phyloP scores from a whole-genome alignment of 1,140 invertebrate species.

The Homalodisca vitripennis region DNA sequence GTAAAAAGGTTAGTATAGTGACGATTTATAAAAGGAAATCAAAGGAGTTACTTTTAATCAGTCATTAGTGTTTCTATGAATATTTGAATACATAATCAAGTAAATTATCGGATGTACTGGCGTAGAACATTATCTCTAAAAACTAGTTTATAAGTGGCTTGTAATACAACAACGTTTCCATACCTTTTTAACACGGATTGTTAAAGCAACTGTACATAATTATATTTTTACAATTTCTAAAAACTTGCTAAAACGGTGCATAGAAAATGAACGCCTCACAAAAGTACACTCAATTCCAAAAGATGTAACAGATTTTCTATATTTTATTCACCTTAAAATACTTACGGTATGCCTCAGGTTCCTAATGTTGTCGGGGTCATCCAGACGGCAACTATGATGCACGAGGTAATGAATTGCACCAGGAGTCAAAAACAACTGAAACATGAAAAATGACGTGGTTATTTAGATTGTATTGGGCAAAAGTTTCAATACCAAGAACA shows the following conservation, averaged over 20 bases:
- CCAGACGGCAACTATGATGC: conserved; percentile 28
- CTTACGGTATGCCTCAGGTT: conserved; percentile 9
- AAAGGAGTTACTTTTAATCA: too few relatives aligned
- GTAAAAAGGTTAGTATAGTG: too few relatives aligned
- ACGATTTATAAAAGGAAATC: too few relatives aligned
- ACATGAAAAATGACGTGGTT: too few relatives aligned
- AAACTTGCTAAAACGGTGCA: neutral
- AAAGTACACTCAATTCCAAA: neutral
- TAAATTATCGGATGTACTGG: too few relatives aligned
- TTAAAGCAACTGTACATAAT: neutral
- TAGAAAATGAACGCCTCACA: neutral
- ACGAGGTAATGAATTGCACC: conserved; percentile 24
- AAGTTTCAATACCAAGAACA: too few relatives aligned
- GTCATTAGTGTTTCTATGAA: too few relatives aligned
- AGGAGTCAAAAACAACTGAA: neutral
- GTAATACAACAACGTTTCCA: neutral
- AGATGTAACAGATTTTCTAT: neutral
- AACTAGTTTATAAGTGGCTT: neutral
- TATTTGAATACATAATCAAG: too few relatives aligned
- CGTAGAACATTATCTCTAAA: too few relatives aligned
- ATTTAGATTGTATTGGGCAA: too few relatives aligned
- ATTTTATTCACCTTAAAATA: neutral
- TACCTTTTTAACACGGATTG: neutral
- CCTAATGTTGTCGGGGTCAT: neutral
- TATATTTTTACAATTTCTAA: neutral